phyloP scores from a whole-genome alignment of 2,888 invertebrate genomes.

The Hypercompe scribonia region DNA sequence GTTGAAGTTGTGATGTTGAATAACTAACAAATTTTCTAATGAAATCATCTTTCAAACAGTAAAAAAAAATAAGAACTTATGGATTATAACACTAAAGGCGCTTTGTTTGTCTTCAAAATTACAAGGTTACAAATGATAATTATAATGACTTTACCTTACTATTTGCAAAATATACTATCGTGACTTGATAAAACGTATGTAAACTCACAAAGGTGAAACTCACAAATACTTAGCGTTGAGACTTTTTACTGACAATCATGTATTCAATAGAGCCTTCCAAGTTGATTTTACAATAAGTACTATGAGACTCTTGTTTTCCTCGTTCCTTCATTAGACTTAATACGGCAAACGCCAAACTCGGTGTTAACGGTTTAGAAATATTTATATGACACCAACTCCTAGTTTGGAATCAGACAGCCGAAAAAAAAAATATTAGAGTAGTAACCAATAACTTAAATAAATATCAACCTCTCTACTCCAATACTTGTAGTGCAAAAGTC shows the following conservation, averaged over 20 bases:
- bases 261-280: conserved; percentile 8
- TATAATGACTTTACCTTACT: neutral
- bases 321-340: conserved; percentile 22
- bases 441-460: neutral
- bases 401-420: too few relatives aligned
- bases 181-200: neutral
- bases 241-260: conserved; percentile 7
- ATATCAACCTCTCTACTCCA: too few relatives aligned
- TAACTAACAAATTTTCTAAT: too few relatives aligned
- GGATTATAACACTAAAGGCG: too few relatives aligned
- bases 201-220: neutral
- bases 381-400: neutral
- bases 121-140: neutral
- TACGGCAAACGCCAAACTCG: conserved; percentile 7
- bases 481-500: neutral
- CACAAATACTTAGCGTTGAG: neutral
- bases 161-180: neutral
- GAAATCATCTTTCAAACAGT: too few relatives aligned
- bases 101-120: too few relatives aligned
- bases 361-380: neutral
- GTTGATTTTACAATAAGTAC: conserved; percentile 7
- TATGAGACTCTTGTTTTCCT: conserved; percentile 13
- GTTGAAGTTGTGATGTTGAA: too few relatives aligned
- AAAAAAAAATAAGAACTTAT: too few relatives aligned
- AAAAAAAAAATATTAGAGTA: neutral